A percentile compares a stretch with the other conserved stretches of the same genome.
These are phyloP conservation scores for Achroia grisella DNA, from an alignment of 1,140 invertebrate species.

Conservation along the genomic window DNA sequence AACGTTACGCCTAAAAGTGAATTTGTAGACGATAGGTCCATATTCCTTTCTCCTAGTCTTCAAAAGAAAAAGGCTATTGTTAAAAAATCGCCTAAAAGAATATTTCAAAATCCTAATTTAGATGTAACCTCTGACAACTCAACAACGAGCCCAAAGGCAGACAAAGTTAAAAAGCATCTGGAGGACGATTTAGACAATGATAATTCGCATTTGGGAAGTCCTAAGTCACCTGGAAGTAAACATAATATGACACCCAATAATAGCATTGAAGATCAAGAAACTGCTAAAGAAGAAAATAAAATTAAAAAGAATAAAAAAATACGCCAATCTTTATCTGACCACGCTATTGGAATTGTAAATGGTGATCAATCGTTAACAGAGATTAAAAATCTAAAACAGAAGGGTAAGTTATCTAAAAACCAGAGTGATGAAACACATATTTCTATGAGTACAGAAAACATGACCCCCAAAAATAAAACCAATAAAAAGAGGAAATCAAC, in stretches of 20 bases:
- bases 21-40: conserved; percentile 48
- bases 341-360: not conserved
- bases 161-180: conserved; percentile 61
- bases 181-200: conserved; percentile 43
- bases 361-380: not conserved
- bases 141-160: conserved; percentile 39
- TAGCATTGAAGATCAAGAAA: not conserved
- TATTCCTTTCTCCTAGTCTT: conserved; percentile 54
- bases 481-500: conserved; percentile 21
- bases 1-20: conserved; percentile 65
- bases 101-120: conserved; percentile 54
- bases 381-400: conserved; percentile 1
- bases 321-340: not conserved
- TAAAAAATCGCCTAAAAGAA: conserved; percentile 66
- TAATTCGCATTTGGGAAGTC: not conserved
- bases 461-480: conserved; percentile 17
- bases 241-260: not conserved
- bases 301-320: not conserved
- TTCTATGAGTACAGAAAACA: not conserved
- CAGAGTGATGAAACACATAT: not conserved
- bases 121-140: conserved; percentile 34
- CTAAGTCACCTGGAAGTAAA: conserved; percentile 31
- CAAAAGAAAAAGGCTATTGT: conserved; percentile 63
- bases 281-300: not conserved
- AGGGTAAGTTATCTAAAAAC: not conserved